Percentiles rank a stretch among this genome's conserved stretches.
Conservation (phyloP, 2,113 vertebrate genomes). For the Mobula birostris region DNA sequence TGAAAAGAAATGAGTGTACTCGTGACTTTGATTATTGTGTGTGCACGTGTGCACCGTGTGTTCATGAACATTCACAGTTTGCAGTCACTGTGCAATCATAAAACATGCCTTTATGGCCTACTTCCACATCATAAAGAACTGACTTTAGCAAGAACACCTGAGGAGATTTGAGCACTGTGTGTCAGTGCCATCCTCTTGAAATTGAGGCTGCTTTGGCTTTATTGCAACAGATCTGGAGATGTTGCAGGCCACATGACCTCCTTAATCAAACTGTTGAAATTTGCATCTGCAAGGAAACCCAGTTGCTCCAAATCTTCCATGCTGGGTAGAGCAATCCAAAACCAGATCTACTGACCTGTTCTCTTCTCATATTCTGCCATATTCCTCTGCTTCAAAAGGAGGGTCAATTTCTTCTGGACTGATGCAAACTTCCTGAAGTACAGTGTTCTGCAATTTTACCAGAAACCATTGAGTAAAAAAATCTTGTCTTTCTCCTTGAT, state of each 20-base stretch:
- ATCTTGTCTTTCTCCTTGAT: background rate
- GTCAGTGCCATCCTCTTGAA: background rate
- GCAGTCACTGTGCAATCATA: background rate
- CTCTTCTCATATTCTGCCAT: background rate
- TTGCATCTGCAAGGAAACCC: background rate
- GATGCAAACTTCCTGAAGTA: background rate
- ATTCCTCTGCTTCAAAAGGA: background rate
- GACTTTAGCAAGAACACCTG: background rate
- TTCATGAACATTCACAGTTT: background rate
- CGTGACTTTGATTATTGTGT: background rate
- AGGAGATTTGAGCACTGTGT: background rate
- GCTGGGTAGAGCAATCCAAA: background rate
- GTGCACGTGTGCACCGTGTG: background rate
- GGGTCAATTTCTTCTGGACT: background rate
- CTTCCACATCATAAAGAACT: background rate
- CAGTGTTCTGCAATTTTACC: background rate
- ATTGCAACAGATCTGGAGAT: background rate
- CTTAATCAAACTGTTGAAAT: background rate
- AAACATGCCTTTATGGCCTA: background rate
- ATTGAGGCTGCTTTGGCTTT: background rate
- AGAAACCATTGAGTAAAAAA: background rate
- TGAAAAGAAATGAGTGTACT: background rate
- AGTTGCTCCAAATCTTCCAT: background rate
- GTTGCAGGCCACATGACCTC: background rate
- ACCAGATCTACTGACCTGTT: background rate